These are phyloP conservation scores for Palloptera scutellata DNA, from an alignment of 2,888 invertebrate species.

Conservation along the genomic window DNA sequence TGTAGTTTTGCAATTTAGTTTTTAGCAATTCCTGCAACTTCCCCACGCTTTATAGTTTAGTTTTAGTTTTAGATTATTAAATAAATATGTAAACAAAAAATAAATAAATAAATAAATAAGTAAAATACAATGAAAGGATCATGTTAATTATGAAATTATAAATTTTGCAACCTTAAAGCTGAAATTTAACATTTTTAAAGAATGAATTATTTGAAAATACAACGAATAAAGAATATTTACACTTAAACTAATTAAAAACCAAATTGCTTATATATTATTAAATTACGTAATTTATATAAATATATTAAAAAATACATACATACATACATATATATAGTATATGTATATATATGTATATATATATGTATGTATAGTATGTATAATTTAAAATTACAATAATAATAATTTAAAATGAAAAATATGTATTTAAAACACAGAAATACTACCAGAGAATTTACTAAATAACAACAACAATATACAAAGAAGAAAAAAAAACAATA, in stretches of 20 bases:
- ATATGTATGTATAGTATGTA: neutral
- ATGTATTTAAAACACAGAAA: neutral
- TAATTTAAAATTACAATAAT: too few relatives aligned
- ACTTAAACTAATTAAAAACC: constrained; percentile 19
- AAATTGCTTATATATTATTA: constrained; percentile 3
- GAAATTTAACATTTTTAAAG: constrained; percentile 35
- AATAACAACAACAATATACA: constrained; percentile 7
- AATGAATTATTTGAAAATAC: constrained; percentile 50
- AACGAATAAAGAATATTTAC: constrained; percentile 52
- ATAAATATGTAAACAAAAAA: constrained; percentile 13
- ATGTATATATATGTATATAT: neutral
- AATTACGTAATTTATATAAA: constrained; percentile 42
- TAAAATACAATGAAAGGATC: constrained; percentile 44
- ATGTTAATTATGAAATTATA: constrained; percentile 24
- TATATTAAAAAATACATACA: constrained; percentile 37
- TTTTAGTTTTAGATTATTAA: constrained; percentile 5
- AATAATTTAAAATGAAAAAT: too few relatives aligned
- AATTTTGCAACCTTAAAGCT: constrained; percentile 30
- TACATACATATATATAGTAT: constrained; percentile 18
- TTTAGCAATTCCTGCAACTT: neutral
- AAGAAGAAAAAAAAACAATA: constrained; percentile 7
- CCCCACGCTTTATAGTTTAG: neutral
- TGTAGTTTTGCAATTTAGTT: neutral
- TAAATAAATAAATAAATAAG: constrained; percentile 27
- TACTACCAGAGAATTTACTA: constrained; percentile 1